phyloP scores from a whole-genome alignment of 2,888 invertebrate genomes.

The Agrochola lychnidis region DNA sequence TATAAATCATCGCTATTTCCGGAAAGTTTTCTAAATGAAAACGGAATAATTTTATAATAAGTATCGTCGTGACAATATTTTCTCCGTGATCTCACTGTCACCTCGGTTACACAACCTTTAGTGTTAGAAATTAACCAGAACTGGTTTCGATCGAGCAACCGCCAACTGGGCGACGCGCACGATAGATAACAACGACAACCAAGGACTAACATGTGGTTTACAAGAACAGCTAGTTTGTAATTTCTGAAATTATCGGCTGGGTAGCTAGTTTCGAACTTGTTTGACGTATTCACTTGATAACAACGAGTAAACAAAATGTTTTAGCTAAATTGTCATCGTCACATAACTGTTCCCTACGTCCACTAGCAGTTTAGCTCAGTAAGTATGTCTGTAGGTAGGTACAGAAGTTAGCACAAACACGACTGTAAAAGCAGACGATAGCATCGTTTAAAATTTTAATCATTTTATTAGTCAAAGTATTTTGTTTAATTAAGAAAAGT shows the following conservation, averaged over 20 bases:
- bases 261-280: constrained; percentile 17
- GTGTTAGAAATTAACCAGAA: neutral
- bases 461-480: constrained; percentile 43
- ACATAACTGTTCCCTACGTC: neutral
- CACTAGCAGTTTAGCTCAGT: neutral
- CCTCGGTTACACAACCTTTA: constrained; percentile 44
- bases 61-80: constrained; percentile 25
- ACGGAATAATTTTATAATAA: constrained; percentile 44
- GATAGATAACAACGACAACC: constrained; percentile 9
- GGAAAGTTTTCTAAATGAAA: constrained; percentile 60
- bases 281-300: constrained; percentile 45
- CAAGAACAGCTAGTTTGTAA: neutral
- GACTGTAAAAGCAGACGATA: constrained; percentile 25
- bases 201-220: constrained; percentile 34
- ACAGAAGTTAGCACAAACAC: constrained; percentile 16
- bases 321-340: neutral
- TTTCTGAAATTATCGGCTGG: constrained; percentile 12
- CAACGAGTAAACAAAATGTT: constrained; percentile 10
- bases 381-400: neutral
- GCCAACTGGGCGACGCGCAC: neutral
- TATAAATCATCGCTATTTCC: constrained; percentile 31
- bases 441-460: constrained; percentile 30
- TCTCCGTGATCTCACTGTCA: constrained; percentile 40
- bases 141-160: neutral
- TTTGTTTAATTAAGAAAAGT: constrained; percentile 51